Percentiles rank a stretch among this genome's conserved stretches.
phyloP scores from a whole-genome alignment of 1,140 invertebrate species.

The Daktulosphaira vitifoliae region DNA sequence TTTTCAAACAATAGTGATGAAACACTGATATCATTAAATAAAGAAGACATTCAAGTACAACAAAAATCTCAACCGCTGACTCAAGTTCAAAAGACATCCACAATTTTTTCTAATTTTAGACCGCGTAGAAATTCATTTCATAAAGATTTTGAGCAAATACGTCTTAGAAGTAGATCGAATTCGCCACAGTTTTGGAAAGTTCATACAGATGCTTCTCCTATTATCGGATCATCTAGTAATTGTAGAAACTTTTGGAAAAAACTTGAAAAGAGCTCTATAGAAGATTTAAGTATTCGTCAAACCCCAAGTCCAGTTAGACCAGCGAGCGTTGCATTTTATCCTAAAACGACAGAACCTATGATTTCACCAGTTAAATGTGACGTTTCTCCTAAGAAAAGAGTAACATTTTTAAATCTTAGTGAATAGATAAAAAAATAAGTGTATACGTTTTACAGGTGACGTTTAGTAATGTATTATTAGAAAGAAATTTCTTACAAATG shows the following conservation, averaged over 20 bases:
- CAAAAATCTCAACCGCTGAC: not conserved
- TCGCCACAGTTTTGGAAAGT: constrained; percentile 21
- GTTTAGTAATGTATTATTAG: constrained; percentile 16
- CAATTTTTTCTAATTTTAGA: constrained; percentile 8
- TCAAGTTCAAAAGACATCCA: not conserved
- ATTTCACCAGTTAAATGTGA: not conserved
- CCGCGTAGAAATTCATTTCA: constrained; percentile 13
- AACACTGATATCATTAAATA: not conserved
- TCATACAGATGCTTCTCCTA: not conserved
- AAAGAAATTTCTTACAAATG: constrained; percentile 25
- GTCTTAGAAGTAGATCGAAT: constrained; percentile 13
- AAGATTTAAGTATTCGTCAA: constrained; percentile 5
- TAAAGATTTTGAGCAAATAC: not conserved
- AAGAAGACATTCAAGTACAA: not conserved
- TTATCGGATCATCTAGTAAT: not conserved
- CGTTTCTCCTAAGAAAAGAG: not conserved
- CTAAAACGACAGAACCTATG: constrained; percentile 8
- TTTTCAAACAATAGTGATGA: not conserved
- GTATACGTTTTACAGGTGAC: constrained; percentile 18
- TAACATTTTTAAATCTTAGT: not conserved
- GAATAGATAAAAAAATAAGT: no score
- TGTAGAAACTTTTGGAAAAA: constrained; percentile 24
- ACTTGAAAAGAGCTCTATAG: constrained; percentile 19
- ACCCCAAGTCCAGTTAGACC: constrained; percentile 17
- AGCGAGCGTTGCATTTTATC: constrained; percentile 19